Evolutionary conservation across 2,797 vertebrate species (phyloP), one percentile per base, ranked within the genome.

Genomic region (Enteromius anoplus): DNA sequence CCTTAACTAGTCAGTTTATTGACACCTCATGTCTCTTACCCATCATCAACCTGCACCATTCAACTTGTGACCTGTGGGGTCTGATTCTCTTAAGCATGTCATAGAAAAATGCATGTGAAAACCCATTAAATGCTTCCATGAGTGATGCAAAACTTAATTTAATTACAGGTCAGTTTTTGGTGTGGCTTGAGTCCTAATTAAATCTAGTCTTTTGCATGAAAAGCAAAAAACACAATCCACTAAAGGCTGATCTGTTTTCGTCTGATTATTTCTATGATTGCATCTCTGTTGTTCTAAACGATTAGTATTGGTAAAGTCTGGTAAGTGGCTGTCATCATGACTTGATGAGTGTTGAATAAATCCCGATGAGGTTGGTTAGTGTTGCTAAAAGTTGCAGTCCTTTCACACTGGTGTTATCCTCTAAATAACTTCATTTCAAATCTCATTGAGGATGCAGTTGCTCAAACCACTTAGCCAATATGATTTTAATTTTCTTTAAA

Each of bases 331-430:
- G 9, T n/a, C 21, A 70, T n/a, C 21, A 70, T 73, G 71, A 72
- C 90, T 82, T 91, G 89, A 92, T 37, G 9, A 73, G 60, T 89
- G 86, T 86, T 89, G 78, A 88, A 84, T n/a, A 83, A 26, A 90
- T 92, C 89, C 91, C 92, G 91, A 94, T 92, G 91, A 94, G 92
- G 93, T 40, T 26, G 51, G 15, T 23, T 60, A 60, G 55, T 23
- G n/a, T 15, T 32, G 60, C 6, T 62, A 29, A 62, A 62, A 62
- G 12, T 15, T 62, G 14, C 58, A 29, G 58, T 62, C 23, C 5
- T 29, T 26, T 62, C 60, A 62, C 42, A 26, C 70, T 5, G 70
- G 70, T 62, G 17, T 86, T 45, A 66, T 37, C 4, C 55, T 80
- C 37, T 71, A 51, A 75, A 77, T 72, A 58, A 81, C 62, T 53